Evolutionary conservation across 2,113 vertebrate species (phyloP).

Genomic region (Cryptoleucopteryx plumbea): DNA sequence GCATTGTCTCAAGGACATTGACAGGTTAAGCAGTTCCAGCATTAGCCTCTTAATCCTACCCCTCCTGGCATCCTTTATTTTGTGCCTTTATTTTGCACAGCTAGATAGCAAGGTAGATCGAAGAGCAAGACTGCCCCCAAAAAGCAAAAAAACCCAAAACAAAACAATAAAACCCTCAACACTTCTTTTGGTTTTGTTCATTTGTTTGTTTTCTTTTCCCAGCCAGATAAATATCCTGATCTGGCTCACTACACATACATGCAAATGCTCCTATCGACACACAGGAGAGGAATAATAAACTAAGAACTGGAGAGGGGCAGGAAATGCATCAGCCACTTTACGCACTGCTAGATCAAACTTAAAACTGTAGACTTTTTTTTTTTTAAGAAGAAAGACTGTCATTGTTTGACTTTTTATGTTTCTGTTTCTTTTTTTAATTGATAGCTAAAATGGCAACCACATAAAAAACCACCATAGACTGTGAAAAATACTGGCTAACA

Average conservation of each 20-base stretch:
- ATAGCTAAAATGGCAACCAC: background rate
- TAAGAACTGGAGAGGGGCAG: background rate
- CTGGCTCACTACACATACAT: background rate
- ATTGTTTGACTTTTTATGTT: background rate
- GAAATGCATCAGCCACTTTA: background rate
- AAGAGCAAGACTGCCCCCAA: background rate
- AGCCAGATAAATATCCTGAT: background rate
- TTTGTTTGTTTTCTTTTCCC: background rate
- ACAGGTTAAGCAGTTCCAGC: background rate
- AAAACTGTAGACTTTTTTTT: background rate
- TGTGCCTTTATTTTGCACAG: background rate
- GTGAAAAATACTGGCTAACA: background rate
- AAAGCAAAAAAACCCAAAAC: background rate
- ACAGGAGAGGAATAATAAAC: background rate
- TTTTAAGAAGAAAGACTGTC: background rate
- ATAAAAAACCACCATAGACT: background rate
- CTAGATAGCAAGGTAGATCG: background rate
- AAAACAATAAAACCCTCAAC: too few relatives aligned
- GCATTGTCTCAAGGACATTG: background rate
- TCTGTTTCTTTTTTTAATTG: background rate
- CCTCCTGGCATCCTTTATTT: background rate
- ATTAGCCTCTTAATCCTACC: background rate
- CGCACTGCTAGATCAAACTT: background rate
- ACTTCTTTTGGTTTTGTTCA: background rate
- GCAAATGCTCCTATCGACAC: background rate